Conservation (phyloP, 2,888 invertebrate genomes). For the Cantharis nigra region DNA sequence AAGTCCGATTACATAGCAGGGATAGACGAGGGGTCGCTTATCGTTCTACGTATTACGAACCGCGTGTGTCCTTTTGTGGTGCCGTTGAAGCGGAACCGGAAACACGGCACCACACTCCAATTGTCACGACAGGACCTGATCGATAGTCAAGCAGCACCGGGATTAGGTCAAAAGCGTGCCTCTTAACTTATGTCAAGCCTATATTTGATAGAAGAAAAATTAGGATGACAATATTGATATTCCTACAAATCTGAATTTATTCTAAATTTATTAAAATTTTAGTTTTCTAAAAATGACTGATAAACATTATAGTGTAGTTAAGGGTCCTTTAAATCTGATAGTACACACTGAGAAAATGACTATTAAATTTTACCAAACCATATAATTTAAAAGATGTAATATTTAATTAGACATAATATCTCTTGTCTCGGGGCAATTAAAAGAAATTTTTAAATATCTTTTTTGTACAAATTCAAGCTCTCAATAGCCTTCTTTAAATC, state of each 20-base stretch:
- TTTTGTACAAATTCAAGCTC: no score
- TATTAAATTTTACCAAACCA: no score
- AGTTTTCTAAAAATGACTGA: neutral
- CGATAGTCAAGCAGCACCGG: conserved; percentile 19
- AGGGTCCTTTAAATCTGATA: no score
- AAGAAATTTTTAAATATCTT: no score
- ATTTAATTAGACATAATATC: no score
- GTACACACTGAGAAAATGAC: no score
- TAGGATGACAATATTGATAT: neutral
- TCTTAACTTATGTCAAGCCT: neutral
- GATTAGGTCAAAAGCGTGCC: conserved; percentile 16
- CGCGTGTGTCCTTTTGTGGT: conserved; percentile 27
- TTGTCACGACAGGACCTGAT: conserved; percentile 22
- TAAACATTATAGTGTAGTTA: no score
- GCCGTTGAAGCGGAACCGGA: conserved; percentile 23
- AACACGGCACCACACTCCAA: conserved; percentile 26
- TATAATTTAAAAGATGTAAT: no score
- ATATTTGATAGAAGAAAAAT: neutral
- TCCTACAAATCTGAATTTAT: neutral
- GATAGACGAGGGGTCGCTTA: conserved; percentile 19
- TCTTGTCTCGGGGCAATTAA: no score
- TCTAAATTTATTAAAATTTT: neutral
- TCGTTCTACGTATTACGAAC: conserved; percentile 21
- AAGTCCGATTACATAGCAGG: conserved; percentile 18
- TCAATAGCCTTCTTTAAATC: no score